These are phyloP conservation scores for Calliopsis andreniformis DNA, from an alignment of 1,140 invertebrate species.

Conservation along the genomic window DNA sequence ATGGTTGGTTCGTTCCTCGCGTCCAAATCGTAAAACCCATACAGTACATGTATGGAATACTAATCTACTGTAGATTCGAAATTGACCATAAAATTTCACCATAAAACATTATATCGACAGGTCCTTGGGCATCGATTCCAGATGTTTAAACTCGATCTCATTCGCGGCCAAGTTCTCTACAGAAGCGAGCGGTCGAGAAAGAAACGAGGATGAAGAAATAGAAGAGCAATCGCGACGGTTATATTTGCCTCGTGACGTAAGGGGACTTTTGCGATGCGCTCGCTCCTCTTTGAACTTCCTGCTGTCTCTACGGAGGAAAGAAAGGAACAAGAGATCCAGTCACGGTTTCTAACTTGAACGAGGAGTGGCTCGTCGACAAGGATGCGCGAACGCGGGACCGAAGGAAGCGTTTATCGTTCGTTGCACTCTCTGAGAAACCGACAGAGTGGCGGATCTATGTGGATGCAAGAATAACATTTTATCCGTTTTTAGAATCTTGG, in stretches of 20 bases:
- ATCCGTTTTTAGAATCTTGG: too few species aligned
- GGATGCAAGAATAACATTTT: too few species aligned
- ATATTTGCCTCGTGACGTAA: constrained; percentile 34
- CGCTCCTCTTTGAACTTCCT: constrained; percentile 11
- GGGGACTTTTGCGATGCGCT: constrained; percentile 18
- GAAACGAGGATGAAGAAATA: constrained; percentile 24
- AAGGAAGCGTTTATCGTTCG: neutral
- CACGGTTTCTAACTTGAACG: neutral
- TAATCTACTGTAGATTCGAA: too few species aligned
- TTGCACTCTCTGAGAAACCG: neutral
- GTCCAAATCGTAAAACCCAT: too few species aligned
- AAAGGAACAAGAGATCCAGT: neutral
- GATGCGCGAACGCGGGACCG: neutral
- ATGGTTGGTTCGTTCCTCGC: too few species aligned
- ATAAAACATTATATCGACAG: too few species aligned
- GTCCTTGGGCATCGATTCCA: too few species aligned
- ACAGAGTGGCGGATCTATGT: too few species aligned
- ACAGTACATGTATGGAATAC: too few species aligned
- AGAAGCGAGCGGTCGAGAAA: neutral
- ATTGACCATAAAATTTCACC: too few species aligned
- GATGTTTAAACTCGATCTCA: too few species aligned
- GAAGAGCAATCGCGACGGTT: constrained; percentile 21
- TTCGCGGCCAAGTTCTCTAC: too few species aligned
- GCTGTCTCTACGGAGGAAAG: neutral
- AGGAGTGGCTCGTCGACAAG: neutral